Evolutionary conservation across 1,140 invertebrate genomes (phyloP), one percentile per base, ranked within the genome.

Genomic region (Oreohelix idahoensis): DNA sequence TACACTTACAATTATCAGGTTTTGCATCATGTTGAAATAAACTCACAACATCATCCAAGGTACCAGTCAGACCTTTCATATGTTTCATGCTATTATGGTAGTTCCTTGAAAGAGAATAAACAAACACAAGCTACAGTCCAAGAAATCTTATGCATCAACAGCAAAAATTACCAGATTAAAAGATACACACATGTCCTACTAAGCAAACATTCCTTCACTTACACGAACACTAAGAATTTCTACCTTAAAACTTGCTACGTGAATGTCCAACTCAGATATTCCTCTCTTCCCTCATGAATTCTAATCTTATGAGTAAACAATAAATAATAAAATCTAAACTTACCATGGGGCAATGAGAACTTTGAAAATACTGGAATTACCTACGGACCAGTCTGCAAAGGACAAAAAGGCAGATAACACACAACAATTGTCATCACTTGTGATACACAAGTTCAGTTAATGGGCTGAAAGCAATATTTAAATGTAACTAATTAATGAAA

Each of bases 1-100:
- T 23, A 66, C 29, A 53, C 79, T 82, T 84, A 84, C 83, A 86
- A 77, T 83, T 82, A 49, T 79, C 36, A 29, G 45, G 63, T 17
- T 73, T 49, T 4, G 35, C 17, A 39, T 84, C 79, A 23, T 77
- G 66, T 10, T 29, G 35, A 20, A 76, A 51, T 15, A 69, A 45
- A 69, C 20, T 70, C 1, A 35, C n/a, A 35, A 82, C 32, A 42
- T 53, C 58, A 23, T 77, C 26, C 45, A 66, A 66, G 29, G 63
- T 66, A 5, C 29, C 63, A 32, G 63, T 29, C 49, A 51, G 32
- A 23, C 23, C 29, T 53, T 36, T 51, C 32, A 66, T 71, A 29
- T 58, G 49, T 32, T 38, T 66, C 17, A 26, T 45, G 39, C 15
- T 17, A 15, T 49, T 38, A 49, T 66, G 63, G 29, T 32, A 66